Conservation (phyloP, 2,888 invertebrate species). For the Chironomus tentans region DNA sequence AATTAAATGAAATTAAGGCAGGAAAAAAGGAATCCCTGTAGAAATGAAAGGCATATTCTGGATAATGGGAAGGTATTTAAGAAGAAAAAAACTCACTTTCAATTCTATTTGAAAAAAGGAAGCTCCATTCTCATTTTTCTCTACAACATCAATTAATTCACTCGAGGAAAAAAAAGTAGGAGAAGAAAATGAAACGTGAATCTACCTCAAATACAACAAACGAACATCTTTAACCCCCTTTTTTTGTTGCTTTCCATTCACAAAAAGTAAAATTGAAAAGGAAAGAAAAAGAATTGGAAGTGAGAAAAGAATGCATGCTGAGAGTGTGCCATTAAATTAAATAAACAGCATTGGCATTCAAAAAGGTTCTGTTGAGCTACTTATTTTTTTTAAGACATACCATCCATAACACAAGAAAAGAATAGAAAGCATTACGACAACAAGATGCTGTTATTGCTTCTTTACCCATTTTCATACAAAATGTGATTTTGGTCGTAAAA, state of each 20-base stretch:
- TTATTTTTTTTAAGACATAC: background rate
- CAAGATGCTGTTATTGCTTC: background rate
- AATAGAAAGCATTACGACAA: background rate
- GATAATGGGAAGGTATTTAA: background rate
- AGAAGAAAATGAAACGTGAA: background rate
- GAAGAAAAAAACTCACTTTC: background rate
- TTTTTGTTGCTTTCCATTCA: background rate
- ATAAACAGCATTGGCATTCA: slow-evolving; percentile 10
- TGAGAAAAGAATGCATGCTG: background rate
- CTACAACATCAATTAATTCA: background rate
- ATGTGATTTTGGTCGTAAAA: background rate
- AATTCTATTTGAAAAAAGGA: background rate
- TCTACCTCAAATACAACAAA: background rate
- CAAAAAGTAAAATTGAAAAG: background rate
- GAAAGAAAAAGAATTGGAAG: background rate
- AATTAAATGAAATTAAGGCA: no score
- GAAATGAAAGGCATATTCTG: no score
- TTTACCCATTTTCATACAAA: background rate
- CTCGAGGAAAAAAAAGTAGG: background rate
- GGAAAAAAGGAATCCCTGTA: no score
- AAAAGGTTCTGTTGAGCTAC: slow-evolving; percentile 3
- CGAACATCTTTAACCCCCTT: no score
- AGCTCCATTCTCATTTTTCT: background rate
- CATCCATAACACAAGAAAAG: background rate
- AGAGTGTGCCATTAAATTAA: slow-evolving; percentile 1